Evolutionary conservation across 2,797 vertebrate species (phyloP).

Genomic region (Pagetopsis macropterus): DNA sequence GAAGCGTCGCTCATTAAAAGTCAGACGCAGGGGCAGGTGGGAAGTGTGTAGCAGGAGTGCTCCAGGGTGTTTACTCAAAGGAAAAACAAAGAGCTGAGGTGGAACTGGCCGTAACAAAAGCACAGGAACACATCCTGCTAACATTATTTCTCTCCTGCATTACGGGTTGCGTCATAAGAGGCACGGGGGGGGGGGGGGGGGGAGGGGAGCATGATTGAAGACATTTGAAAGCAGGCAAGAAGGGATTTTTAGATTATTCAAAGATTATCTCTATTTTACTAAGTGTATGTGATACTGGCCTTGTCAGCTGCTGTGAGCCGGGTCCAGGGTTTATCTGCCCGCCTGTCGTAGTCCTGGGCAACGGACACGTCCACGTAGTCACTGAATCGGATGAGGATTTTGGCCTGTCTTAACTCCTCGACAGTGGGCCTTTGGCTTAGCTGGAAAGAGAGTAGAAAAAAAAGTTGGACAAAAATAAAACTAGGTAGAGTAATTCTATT

Average conservation of each 20-base stretch:
- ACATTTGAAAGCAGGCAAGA: slow-evolving; percentile 20
- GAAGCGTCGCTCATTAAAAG: slow-evolving; percentile 64
- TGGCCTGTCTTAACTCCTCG: slow-evolving; percentile 94
- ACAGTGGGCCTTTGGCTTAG: slow-evolving; percentile 97
- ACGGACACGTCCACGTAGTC: slow-evolving; percentile 98
- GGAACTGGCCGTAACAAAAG: slow-evolving; percentile 42
- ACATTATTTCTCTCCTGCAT: slow-evolving; percentile 13
- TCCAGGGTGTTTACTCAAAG: slow-evolving; percentile 46
- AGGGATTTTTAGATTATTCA: slow-evolving; percentile 14
- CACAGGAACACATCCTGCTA: slow-evolving; percentile 32
- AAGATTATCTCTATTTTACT: slow-evolving; percentile 34
- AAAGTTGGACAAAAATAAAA: slow-evolving; percentile 15
- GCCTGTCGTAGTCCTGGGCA: slow-evolving; percentile 95
- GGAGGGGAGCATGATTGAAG: background rate
- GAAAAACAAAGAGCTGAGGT: slow-evolving; percentile 51
- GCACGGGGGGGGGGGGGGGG: background rate
- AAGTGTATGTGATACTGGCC: slow-evolving; percentile 75
- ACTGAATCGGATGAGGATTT: slow-evolving; percentile 97
- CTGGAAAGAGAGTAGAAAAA: slow-evolving; percentile 69
- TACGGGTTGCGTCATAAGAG: slow-evolving; percentile 10
- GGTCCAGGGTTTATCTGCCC: slow-evolving; percentile 98
- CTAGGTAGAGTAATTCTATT: background rate
- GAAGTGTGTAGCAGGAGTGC: slow-evolving; percentile 53
- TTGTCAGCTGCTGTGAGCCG: slow-evolving; percentile 97
- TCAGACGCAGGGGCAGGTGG: slow-evolving; percentile 27